Evolutionary conservation across 37 sponge, comb jelly and placozoan species (phyloP).

Genomic region (Spongilla lacustris): DNA sequence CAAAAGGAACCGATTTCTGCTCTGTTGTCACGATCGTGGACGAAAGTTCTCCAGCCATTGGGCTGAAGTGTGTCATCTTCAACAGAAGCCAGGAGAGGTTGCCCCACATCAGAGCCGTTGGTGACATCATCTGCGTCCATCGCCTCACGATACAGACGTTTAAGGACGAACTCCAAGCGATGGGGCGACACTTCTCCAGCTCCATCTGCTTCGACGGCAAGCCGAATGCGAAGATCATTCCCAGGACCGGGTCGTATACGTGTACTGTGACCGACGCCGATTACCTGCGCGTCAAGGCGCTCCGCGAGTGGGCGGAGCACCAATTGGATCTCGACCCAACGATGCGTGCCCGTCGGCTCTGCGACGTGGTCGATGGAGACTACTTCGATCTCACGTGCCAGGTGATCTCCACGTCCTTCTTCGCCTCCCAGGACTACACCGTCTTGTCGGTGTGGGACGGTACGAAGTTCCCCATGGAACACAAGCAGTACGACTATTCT

Average conservation of each 20-base stretch:
- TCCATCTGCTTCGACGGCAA: constrained; percentile 17
- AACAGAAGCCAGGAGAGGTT: constrained; percentile 6
- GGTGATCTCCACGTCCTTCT: constrained; percentile 18
- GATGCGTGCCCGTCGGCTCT: background rate
- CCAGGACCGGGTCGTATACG: constrained; percentile 26
- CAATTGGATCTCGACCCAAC: background rate
- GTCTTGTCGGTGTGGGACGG: constrained; percentile 53
- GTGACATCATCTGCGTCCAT: constrained; percentile 48
- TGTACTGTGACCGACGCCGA: constrained; percentile 23
- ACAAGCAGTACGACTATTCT: background rate
- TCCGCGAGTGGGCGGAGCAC: constrained; percentile 30
- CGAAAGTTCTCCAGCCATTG: constrained; percentile 18
- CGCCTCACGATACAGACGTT: constrained; percentile 9
- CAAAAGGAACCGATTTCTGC: constrained; percentile 36
- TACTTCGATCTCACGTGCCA: constrained; percentile 43
- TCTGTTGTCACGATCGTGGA: constrained; percentile 26
- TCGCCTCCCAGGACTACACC: background rate
- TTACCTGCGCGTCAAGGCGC: constrained; percentile 21
- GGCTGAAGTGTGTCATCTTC: constrained; percentile 27
- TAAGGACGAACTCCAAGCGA: constrained; percentile 6
- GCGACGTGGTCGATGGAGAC: background rate
- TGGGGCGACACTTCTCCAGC: constrained; percentile 16
- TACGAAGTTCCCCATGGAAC: background rate
- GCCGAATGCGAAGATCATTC: background rate
- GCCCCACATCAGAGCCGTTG: constrained; percentile 36